Conservation (phyloP, 2,888 invertebrate genomes). For the Pachymerium ferrugineum region DNA sequence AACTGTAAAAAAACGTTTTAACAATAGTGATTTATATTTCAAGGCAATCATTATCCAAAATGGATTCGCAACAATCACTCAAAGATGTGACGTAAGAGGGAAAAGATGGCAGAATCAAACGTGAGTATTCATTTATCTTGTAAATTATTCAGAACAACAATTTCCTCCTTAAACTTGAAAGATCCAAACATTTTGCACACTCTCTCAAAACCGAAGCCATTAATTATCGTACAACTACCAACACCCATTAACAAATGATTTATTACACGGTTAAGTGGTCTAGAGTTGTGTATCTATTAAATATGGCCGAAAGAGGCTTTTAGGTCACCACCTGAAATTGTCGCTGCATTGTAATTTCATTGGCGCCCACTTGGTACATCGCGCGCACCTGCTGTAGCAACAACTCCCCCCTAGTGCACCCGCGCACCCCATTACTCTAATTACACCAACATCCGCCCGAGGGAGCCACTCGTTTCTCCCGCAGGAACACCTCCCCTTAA, state of each 20-base stretch:
- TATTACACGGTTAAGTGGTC: neutral
- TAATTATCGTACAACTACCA: too few relatives aligned
- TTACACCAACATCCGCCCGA: slow-evolving; percentile 13
- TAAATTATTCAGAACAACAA: too few relatives aligned
- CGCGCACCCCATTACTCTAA: slow-evolving; percentile 13
- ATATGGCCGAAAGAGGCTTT: neutral
- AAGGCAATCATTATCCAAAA: too few relatives aligned
- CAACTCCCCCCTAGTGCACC: neutral
- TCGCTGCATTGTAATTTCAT: slow-evolving; percentile 1
- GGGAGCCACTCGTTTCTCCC: slow-evolving; percentile 9
- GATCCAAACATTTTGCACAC: too few relatives aligned
- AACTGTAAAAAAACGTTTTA: neutral
- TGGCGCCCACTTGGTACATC: neutral
- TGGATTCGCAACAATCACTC: too few relatives aligned
- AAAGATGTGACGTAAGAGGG: too few relatives aligned
- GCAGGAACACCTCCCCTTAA: neutral
- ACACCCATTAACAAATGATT: neutral
- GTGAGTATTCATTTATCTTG: too few relatives aligned
- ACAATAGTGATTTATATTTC: neutral
- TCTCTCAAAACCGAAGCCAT: too few relatives aligned
- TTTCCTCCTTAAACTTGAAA: too few relatives aligned
- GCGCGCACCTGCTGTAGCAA: neutral
- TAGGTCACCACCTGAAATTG: slow-evolving; percentile 1
- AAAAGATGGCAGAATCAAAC: too few relatives aligned
- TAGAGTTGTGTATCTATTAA: neutral